phyloP scores from a whole-genome alignment of 2,113 vertebrate genomes.

The Pipra filicauda region DNA sequence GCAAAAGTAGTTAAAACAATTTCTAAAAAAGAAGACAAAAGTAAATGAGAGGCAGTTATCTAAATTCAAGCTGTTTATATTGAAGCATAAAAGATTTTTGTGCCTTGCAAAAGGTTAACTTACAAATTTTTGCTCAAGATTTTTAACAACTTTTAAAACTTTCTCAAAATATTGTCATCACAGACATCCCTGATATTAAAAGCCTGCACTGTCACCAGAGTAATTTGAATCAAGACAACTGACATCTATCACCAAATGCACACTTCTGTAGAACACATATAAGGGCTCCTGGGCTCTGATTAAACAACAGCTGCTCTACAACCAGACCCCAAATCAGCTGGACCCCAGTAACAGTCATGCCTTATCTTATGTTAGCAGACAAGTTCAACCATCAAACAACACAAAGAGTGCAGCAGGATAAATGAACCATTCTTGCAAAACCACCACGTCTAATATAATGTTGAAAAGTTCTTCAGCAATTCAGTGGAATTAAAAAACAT shows the following conservation, averaged over 20 bases:
- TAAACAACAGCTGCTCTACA: not conserved
- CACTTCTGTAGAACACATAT: not conserved
- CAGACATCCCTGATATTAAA: not conserved
- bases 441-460: not conserved
- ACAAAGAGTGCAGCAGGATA: not conserved
- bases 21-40: not conserved
- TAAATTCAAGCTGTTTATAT: not conserved
- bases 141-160: not conserved
- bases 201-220: not conserved
- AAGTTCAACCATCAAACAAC: not conserved
- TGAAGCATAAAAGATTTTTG: not conserved
- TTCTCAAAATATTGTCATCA: not conserved
- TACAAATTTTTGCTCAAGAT: not conserved
- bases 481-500: not conserved
- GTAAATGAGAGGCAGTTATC: not conserved
- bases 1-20: not conserved
- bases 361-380: not conserved
- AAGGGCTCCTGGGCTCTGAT: not conserved
- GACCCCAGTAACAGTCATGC: not conserved
- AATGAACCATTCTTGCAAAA: not conserved
- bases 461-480: not conserved
- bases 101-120: not conserved
- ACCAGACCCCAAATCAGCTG: not conserved
- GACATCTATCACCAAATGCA: not conserved
- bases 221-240: not conserved